Percentiles rank a stretch among this genome's conserved stretches.
phyloP scores from a whole-genome alignment of 2,113 vertebrate species.

The Cisticola juncidis region DNA sequence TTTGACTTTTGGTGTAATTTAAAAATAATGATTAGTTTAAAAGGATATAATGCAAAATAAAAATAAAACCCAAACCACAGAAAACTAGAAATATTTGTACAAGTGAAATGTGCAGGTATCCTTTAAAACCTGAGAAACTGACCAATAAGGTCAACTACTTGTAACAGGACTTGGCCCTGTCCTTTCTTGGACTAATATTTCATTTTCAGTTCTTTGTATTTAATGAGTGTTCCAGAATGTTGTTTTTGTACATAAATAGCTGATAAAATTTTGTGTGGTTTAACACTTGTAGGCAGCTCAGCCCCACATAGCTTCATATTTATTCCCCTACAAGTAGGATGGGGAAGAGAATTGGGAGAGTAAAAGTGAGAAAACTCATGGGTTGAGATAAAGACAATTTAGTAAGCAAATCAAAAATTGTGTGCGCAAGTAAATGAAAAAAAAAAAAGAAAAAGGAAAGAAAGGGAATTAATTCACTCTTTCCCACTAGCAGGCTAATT shows the following conservation, averaged over 20 bases:
- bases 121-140: background rate
- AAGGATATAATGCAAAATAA: background rate
- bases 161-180: background rate
- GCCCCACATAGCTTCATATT: background rate
- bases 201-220: background rate
- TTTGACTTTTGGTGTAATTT: background rate
- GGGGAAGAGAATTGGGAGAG: background rate
- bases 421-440: fast-evolving
- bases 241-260: background rate
- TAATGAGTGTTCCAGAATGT: background rate
- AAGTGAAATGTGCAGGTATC: background rate
- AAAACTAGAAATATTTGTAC: background rate
- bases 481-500: background rate
- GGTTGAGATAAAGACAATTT: background rate
- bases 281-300: background rate
- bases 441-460: background rate
- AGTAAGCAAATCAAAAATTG: background rate
- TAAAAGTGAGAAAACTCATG: background rate
- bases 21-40: background rate
- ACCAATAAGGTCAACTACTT: background rate
- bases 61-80: background rate
- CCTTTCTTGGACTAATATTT: background rate
- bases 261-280: background rate
- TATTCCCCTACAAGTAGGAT: background rate
- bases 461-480: background rate